Conservation (phyloP, 2,888 invertebrate species). For the Cybosia mesomella region DNA sequence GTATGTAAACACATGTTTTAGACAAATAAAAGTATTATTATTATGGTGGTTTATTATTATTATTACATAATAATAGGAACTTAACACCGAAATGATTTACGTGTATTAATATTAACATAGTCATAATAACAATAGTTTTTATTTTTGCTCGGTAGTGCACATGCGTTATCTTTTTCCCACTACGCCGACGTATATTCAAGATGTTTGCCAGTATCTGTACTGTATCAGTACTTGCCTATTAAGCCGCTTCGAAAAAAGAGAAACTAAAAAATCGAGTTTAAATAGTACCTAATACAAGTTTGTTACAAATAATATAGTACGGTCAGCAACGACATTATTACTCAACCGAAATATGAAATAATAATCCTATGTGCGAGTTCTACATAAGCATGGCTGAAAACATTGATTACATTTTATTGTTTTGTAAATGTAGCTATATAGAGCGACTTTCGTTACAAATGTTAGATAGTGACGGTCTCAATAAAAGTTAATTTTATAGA, state of each 20-base stretch:
- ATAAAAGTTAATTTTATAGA: neutral
- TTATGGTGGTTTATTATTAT: too few relatives aligned
- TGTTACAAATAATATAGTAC: neutral
- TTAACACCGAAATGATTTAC: too few relatives aligned
- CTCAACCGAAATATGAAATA: neutral
- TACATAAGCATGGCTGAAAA: neutral
- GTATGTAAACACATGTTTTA: too few relatives aligned
- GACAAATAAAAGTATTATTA: too few relatives aligned
- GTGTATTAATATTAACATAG: too few relatives aligned
- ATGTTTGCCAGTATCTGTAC: neutral
- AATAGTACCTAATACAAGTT: neutral
- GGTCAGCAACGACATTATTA: neutral
- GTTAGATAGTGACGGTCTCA: neutral
- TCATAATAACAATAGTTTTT: too few relatives aligned
- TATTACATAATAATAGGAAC: too few relatives aligned
- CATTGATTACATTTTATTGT: neutral
- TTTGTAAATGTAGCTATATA: neutral
- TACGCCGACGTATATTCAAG: too few relatives aligned
- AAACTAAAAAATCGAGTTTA: neutral
- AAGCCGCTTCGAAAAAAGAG: neutral
- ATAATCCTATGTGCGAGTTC: neutral
- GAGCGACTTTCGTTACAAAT: neutral
- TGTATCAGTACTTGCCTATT: neutral
- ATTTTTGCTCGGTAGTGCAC: too few relatives aligned
- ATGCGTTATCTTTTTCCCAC: too few relatives aligned